A percentile compares a stretch with the other conserved stretches of the same genome.
phyloP scores from a whole-genome alignment of 2,797 vertebrate species.

The Siniperca scherzeri region DNA sequence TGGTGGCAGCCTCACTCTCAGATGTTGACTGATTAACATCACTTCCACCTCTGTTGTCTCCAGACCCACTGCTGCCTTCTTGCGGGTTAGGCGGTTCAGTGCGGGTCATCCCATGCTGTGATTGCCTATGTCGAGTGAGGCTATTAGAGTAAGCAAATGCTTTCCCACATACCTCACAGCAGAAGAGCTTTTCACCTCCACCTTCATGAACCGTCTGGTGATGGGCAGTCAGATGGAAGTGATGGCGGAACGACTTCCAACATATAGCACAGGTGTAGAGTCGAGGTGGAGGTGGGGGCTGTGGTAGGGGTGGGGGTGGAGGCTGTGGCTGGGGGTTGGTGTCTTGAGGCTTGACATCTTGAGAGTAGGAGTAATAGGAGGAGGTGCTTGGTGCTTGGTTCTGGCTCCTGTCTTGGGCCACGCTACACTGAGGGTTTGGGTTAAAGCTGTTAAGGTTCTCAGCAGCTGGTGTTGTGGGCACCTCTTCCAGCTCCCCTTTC shows the following conservation, averaged over 20 bases:
- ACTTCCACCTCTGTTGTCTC: slow-evolving; percentile 76
- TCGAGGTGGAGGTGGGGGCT: slow-evolving; percentile 82
- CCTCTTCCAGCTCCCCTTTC: slow-evolving; percentile 88
- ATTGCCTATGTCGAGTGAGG: slow-evolving; percentile 92
- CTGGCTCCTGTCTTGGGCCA: slow-evolving; percentile 85
- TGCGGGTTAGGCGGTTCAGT: slow-evolving; percentile 80
- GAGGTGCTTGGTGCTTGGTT: slow-evolving; percentile 87
- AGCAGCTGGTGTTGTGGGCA: slow-evolving; percentile 85
- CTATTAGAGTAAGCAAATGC: slow-evolving; percentile 94
- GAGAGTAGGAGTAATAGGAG: slow-evolving; percentile 87
- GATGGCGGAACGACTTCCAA: slow-evolving; percentile 95
- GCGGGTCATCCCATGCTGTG: slow-evolving; percentile 89
- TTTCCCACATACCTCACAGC: slow-evolving; percentile 93
- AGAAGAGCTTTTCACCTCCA: slow-evolving; percentile 92
- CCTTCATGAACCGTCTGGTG: slow-evolving; percentile 94
- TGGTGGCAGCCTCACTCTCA: slow-evolving; percentile 89
- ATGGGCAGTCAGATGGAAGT: slow-evolving; percentile 91
- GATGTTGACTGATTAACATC: slow-evolving; percentile 82
- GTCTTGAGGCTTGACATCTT: slow-evolving; percentile 85
- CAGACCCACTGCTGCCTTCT: slow-evolving; percentile 79
- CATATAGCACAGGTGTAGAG: slow-evolving; percentile 94
- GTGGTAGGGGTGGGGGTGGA: slow-evolving; percentile 68
- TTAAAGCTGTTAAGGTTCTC: slow-evolving; percentile 87
- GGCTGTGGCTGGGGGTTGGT: slow-evolving; percentile 80
- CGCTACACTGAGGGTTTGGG: slow-evolving; percentile 86